Base-by-base conservation (phyloP, 2,113 vertebrate species). In the Galeopterus variegatus region DNA sequence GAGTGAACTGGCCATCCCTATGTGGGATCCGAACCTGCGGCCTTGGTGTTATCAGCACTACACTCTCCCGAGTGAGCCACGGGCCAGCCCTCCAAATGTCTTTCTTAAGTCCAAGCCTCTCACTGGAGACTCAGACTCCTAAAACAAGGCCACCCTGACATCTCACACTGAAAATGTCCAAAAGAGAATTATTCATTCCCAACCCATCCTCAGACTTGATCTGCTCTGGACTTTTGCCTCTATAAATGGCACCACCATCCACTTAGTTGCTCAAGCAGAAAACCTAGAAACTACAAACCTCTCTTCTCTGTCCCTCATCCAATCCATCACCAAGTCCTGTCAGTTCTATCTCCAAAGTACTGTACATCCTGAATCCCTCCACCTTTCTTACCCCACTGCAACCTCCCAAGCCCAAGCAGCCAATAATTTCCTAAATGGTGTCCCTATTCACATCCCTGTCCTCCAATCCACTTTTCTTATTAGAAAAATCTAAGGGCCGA, bases 31-130 rank as follows among this genome's bases (percentile, higher is more conserved):
- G 41, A 41, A 41, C 41, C 41, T 4, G 41, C 4, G 41, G 41
- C 41, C 41, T 41, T 41, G 41, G 41, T 41, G 41, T 41, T 41
- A 4, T 41, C 41, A 41, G 41, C 41, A 41, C 41, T 4, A 4
- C 41, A 41, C 41, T 41, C 41, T 41, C 41, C 41, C 41, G 41
- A 41, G 41, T 41, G 41, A 41, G 41, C 41, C 41, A 41, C 4
- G 41, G 41, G 41, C 41, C 41, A 41, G 41, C 41, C 3, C 41
- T 41, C 41, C 41, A 41, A 41, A 41, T 41, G 31, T 75, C 67
- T 82, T 60, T 83, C 70, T 93, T 70, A 26, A 60, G 62, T 76
- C 36, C 90, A 95, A 33, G 52, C 19, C 77, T 88, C 24, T 76
- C 60, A 31, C 12, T 45, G 33, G 60, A 88, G 33, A 60, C 60